Conservation (phyloP, 2,113 vertebrate species). For the Genyomyrus donnyi region DNA sequence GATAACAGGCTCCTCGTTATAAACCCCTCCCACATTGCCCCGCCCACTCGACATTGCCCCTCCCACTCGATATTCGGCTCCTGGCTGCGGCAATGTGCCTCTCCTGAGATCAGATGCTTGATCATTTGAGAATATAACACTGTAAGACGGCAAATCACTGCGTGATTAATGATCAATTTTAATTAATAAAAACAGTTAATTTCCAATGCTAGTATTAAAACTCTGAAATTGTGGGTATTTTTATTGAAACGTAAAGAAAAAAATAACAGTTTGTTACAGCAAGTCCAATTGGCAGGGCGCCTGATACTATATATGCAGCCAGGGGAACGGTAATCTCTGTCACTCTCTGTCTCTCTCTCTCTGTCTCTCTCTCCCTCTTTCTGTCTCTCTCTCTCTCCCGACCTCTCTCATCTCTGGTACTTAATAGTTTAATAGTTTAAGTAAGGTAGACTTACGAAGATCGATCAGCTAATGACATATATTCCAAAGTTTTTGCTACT, state of each 20-base stretch:
- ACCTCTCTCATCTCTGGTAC: no score
- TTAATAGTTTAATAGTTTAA: neutral
- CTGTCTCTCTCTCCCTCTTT: no score
- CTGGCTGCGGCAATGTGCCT: no score
- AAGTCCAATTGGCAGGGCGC: neutral
- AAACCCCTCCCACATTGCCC: no score
- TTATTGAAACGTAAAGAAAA: neutral
- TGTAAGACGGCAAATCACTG: neutral
- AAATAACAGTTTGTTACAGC: neutral
- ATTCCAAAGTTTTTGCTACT: neutral
- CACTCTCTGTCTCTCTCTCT: no score
- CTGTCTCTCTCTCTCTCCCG: no score
- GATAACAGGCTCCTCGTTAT: no score
- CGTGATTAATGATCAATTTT: neutral
- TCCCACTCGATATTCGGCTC: no score
- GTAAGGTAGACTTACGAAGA: neutral
- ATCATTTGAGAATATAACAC: neutral
- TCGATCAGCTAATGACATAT: neutral
- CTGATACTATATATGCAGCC: neutral
- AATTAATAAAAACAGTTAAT: neutral
- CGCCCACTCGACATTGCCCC: no score
- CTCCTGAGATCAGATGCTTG: neutral
- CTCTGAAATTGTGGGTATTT: neutral
- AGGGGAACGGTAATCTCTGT: neutral
- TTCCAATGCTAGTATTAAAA: neutral